Percentiles rank a stretch among this genome's conserved stretches.
Evolutionary conservation across 2,113 vertebrate genomes (phyloP).

Genomic region (Stegostoma tigrinum): DNA sequence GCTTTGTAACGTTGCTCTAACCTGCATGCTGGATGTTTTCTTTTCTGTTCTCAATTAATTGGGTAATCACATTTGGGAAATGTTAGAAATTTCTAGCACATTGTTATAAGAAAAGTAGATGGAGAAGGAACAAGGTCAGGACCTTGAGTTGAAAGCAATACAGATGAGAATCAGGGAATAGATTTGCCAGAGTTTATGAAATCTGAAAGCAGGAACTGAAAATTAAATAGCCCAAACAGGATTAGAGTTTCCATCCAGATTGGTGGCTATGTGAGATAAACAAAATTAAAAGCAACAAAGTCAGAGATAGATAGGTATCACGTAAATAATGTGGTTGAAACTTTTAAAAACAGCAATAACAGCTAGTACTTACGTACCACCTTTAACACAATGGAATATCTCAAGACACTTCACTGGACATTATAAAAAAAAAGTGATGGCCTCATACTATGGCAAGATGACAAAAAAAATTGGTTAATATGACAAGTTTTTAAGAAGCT

Average conservation of each 20-base stretch:
- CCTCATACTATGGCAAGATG: no score
- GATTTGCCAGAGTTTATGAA: neutral
- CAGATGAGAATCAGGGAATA: neutral
- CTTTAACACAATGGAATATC: no score
- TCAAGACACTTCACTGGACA: no score
- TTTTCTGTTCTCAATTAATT: neutral
- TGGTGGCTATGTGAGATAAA: neutral
- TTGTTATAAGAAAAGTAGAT: neutral
- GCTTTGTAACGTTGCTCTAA: neutral
- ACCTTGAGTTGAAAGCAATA: neutral
- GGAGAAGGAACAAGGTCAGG: neutral
- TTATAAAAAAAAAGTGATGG: no score
- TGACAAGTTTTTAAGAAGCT: no score
- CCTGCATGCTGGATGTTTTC: neutral
- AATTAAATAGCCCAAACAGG: neutral
- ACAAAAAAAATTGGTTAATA: no score
- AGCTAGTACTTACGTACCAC: no score
- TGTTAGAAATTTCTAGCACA: neutral
- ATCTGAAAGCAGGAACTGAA: neutral
- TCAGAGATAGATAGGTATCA: neutral
- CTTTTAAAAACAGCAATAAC: neutral
- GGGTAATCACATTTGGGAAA: neutral
- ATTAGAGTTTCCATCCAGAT: neutral
- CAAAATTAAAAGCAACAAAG: neutral
- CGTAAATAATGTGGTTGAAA: neutral